A percentile compares a stretch with the other conserved stretches of the same genome.
These are phyloP conservation scores for Champsocephalus gunnari DNA, from an alignment of 2,797 vertebrate species.

Conservation along the genomic window DNA sequence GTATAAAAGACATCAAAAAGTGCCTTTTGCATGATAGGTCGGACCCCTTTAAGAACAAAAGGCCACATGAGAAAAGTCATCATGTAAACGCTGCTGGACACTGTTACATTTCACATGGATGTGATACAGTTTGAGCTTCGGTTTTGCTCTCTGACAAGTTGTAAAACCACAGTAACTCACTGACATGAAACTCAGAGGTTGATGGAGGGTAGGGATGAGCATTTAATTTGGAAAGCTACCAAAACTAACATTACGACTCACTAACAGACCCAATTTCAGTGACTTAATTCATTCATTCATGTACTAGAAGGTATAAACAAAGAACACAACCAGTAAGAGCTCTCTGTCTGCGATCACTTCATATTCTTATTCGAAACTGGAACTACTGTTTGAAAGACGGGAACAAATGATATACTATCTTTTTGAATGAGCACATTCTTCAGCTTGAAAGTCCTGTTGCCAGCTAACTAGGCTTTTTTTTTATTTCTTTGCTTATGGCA, in stretches of 20 bases:
- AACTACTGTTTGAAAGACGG: too few species aligned
- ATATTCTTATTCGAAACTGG: background rate
- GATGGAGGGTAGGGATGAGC: background rate
- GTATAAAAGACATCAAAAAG: too few species aligned
- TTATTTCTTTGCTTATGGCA: too few species aligned
- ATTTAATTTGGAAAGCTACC: too few species aligned
- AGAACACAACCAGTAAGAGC: background rate
- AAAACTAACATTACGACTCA: background rate
- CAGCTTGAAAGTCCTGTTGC: too few species aligned
- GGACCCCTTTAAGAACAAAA: constrained; percentile 2
- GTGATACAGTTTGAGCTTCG: background rate
- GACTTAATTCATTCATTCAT: background rate
- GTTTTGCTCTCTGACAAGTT: background rate
- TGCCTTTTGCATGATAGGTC: too few species aligned
- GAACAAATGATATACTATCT: too few species aligned
- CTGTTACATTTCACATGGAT: constrained; percentile 28
- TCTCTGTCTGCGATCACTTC: background rate
- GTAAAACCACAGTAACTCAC: background rate
- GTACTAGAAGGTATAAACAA: background rate
- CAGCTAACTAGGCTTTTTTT: too few species aligned
- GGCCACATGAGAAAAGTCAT: constrained; percentile 19
- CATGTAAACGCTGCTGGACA: background rate
- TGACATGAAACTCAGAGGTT: background rate
- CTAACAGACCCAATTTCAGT: background rate
- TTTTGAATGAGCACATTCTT: too few species aligned